Conservation (phyloP, 1,140 invertebrate species). For the Bombus sibiricus region DNA sequence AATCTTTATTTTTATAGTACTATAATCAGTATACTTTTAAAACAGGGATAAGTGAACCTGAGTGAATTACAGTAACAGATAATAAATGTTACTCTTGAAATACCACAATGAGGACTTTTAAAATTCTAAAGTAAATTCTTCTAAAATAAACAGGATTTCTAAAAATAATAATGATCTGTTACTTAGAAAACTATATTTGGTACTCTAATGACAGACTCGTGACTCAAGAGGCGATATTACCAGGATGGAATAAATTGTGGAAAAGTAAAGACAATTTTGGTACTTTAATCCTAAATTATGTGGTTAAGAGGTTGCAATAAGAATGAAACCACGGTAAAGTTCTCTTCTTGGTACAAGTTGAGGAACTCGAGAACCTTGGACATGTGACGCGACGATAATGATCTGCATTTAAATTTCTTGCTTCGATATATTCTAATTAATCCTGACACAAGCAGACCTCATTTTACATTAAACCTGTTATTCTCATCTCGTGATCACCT, state of each 20-base stretch:
- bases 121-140: too few relatives aligned
- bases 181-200: background rate
- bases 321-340: background rate
- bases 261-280: background rate
- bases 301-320: background rate
- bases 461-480: background rate
- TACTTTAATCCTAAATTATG: background rate
- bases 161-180: background rate
- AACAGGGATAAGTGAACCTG: background rate
- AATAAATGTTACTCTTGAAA: background rate
- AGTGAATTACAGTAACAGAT: background rate
- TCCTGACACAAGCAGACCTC: background rate
- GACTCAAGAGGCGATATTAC: too few relatives aligned
- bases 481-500: background rate
- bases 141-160: background rate
- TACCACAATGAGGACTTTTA: background rate
- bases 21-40: background rate
- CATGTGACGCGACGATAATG: conserved; percentile 3
- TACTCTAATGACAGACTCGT: background rate
- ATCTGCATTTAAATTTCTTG: background rate
- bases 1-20: background rate
- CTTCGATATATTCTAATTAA: conserved; percentile 11
- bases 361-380: background rate
- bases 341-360: background rate
- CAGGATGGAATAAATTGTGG: too few relatives aligned